These are phyloP conservation scores for Rallus limicola DNA, from an alignment of 2,113 vertebrate species.

Conservation along the genomic window DNA sequence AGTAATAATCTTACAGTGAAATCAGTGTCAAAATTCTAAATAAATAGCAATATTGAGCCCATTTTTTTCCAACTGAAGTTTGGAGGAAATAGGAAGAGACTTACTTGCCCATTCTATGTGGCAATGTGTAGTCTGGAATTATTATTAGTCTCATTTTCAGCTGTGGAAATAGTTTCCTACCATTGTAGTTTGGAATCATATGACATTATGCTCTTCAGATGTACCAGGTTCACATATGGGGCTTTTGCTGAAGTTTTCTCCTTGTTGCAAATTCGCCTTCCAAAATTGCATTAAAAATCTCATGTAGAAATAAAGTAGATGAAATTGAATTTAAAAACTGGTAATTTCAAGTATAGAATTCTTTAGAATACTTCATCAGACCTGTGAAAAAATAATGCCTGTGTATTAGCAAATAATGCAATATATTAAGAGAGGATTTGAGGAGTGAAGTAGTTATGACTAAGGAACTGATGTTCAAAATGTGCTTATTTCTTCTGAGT, in stretches of 20 bases:
- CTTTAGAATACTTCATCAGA: background rate
- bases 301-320: background rate
- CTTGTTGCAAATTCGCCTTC: background rate
- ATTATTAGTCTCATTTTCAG: background rate
- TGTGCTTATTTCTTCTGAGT: background rate
- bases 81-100: background rate
- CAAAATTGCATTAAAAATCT: background rate
- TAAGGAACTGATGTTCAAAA: background rate
- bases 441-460: background rate
- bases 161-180: background rate
- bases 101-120: background rate
- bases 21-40: background rate
- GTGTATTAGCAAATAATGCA: background rate
- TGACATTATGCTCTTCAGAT: background rate
- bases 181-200: background rate
- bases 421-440: background rate
- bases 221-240: too few relatives aligned
- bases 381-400: background rate
- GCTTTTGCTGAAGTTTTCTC: background rate
- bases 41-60: background rate
- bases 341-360: background rate
- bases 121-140: background rate
- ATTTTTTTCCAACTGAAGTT: background rate
- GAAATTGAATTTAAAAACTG: background rate
- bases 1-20: background rate